A percentile compares a stretch with the other conserved stretches of the same genome.
Evolutionary conservation across 2,888 invertebrate genomes (phyloP).

Genomic region (Rotaria socialis): DNA sequence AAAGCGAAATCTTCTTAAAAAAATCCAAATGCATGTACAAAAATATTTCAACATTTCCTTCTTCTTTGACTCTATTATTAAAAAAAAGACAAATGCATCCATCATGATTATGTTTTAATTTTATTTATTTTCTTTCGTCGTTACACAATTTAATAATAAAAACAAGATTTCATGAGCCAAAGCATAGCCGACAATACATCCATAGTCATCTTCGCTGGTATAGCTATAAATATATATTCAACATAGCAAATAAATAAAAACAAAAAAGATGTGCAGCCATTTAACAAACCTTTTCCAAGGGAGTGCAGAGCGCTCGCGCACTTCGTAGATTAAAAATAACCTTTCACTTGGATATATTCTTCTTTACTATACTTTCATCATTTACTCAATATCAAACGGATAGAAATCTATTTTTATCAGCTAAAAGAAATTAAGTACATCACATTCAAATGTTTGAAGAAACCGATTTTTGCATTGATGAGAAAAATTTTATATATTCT

Average conservation of each 20-base stretch:
- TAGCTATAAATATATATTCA: slow-evolving; percentile 64
- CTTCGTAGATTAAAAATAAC: slow-evolving; percentile 98
- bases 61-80: too few species aligned
- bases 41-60: too few species aligned
- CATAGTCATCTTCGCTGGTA: slow-evolving; percentile 96
- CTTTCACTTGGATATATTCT: slow-evolving; percentile 89
- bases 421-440: too few species aligned
- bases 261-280: too few species aligned
- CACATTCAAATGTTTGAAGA: too few species aligned
- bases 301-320: slow-evolving; percentile 74
- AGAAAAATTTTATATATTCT: too few species aligned
- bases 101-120: background rate
- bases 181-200: slow-evolving; percentile 68
- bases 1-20: too few species aligned
- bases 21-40: too few species aligned
- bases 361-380: slow-evolving; percentile 68
- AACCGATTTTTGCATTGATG: too few species aligned
- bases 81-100: too few species aligned
- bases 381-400: too few species aligned
- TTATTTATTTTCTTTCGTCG: background rate
- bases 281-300: slow-evolving; percentile 70
- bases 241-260: background rate
- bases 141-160: background rate
- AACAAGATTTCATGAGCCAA: background rate
- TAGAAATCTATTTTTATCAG: background rate